These are phyloP conservation scores for Apis cerana DNA, from an alignment of 1,140 invertebrate species.

Conservation along the genomic window DNA sequence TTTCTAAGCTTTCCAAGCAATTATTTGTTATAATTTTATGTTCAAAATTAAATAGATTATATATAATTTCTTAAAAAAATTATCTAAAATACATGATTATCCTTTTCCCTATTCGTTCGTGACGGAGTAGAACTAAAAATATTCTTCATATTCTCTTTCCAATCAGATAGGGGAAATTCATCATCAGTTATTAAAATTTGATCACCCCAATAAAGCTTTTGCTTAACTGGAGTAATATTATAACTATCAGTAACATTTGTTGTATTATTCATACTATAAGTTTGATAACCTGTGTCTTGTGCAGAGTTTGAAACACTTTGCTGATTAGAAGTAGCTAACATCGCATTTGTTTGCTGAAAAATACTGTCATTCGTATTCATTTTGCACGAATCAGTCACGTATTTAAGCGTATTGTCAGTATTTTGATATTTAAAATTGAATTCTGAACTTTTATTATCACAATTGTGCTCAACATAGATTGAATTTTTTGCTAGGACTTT, in stretches of 20 bases:
- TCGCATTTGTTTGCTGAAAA: slow-evolving; percentile 64
- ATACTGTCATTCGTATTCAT: slow-evolving; percentile 63
- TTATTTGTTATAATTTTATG: background rate
- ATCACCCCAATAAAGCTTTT: slow-evolving; percentile 63
- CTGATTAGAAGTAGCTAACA: slow-evolving; percentile 62
- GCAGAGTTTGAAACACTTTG: slow-evolving; percentile 67
- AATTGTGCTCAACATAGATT: background rate
- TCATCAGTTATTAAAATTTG: slow-evolving; percentile 59
- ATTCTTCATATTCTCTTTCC: slow-evolving; percentile 72
- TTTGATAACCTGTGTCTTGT: slow-evolving; percentile 79
- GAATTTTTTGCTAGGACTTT: background rate
- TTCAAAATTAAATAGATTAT: background rate
- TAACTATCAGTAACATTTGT: slow-evolving; percentile 65
- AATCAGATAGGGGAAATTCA: slow-evolving; percentile 67
- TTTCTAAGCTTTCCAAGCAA: background rate
- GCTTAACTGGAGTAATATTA: slow-evolving; percentile 60
- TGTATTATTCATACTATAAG: slow-evolving; percentile 72
- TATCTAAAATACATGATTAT: slow-evolving; percentile 26
- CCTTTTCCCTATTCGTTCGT: slow-evolving; percentile 55
- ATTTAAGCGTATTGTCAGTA: slow-evolving; percentile 45
- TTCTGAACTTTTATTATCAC: slow-evolving; percentile 20
- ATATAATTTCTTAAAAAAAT: background rate
- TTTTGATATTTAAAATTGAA: slow-evolving; percentile 11
- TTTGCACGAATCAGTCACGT: slow-evolving; percentile 57
- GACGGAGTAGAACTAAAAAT: slow-evolving; percentile 78